Conservation (phyloP, 2,113 vertebrate species). For the Ictalurus punctatus region DNA sequence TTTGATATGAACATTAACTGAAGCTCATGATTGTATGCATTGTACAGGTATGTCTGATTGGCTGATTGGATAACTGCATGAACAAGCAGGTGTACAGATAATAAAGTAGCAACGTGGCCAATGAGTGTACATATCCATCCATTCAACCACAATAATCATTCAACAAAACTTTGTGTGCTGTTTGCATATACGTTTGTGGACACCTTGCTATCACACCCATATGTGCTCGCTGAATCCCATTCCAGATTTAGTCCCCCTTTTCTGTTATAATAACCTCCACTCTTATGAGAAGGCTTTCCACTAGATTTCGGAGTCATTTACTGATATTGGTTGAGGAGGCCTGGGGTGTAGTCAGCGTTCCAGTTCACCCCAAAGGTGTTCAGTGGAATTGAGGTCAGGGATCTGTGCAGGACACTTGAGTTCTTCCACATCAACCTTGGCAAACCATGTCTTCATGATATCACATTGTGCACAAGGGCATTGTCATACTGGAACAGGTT, state of each 20-base stretch:
- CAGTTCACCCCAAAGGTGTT: neutral
- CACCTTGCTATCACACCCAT: neutral
- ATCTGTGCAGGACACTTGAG: neutral
- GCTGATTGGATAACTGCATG: neutral
- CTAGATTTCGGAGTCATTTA: neutral
- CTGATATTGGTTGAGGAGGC: neutral
- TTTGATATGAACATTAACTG: neutral
- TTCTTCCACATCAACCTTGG: neutral
- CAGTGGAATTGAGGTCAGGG: neutral
- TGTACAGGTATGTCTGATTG: neutral
- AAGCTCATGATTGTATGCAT: neutral
- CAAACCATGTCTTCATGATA: neutral
- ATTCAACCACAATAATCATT: conserved; percentile 55
- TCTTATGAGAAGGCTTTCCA: neutral
- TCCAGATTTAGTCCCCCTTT: neutral
- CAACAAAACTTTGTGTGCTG: neutral
- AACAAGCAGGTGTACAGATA: neutral
- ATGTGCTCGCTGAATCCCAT: neutral
- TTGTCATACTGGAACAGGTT: neutral
- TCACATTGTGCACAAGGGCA: neutral
- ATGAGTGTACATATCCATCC: neutral
- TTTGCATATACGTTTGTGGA: neutral
- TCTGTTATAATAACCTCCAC: neutral
- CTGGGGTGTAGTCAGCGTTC: neutral
- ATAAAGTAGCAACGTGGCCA: neutral